Conservation (phyloP, 2,888 invertebrate genomes). For the Brachyptera risi region DNA sequence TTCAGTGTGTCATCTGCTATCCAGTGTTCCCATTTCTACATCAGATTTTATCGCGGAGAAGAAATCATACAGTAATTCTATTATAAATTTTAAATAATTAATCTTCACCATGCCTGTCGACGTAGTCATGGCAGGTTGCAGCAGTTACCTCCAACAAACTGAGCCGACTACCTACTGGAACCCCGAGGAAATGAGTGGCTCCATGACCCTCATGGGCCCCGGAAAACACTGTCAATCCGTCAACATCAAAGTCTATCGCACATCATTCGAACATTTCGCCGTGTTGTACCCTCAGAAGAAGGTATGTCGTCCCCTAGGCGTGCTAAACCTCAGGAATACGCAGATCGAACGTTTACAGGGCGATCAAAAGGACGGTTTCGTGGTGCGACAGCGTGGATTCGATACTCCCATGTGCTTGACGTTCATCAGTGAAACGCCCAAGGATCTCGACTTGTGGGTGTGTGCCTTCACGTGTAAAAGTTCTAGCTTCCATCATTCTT, state of each 20-base stretch:
- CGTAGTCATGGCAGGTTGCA: slow-evolving; percentile 44
- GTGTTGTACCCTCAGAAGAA: slow-evolving; percentile 62
- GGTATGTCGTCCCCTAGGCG: slow-evolving; percentile 57
- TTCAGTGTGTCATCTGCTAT: slow-evolving; percentile 1
- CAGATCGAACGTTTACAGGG: slow-evolving; percentile 52
- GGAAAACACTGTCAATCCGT: slow-evolving; percentile 57
- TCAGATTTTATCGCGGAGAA: too few relatives aligned
- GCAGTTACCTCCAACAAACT: slow-evolving; percentile 40
- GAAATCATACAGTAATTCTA: too few relatives aligned
- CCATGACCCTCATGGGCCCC: slow-evolving; percentile 55
- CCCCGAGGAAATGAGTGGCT: slow-evolving; percentile 60
- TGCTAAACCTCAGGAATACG: slow-evolving; percentile 58
- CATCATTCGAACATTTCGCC: slow-evolving; percentile 61
- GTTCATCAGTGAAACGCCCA: slow-evolving; percentile 53
- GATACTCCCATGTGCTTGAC: slow-evolving; percentile 56
- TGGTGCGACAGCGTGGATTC: slow-evolving; percentile 58
- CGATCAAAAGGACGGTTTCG: slow-evolving; percentile 47
- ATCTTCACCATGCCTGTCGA: slow-evolving; percentile 43
- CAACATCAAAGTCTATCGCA: slow-evolving; percentile 60
- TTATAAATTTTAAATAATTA: too few relatives aligned
- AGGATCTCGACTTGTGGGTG: slow-evolving; percentile 58
- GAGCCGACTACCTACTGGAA: slow-evolving; percentile 48
- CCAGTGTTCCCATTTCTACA: neutral
- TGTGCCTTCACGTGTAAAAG: slow-evolving; percentile 53
- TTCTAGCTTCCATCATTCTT: slow-evolving; percentile 49